phyloP scores from a whole-genome alignment of 2,797 vertebrate genomes.

The Microhierax caerulescens region DNA sequence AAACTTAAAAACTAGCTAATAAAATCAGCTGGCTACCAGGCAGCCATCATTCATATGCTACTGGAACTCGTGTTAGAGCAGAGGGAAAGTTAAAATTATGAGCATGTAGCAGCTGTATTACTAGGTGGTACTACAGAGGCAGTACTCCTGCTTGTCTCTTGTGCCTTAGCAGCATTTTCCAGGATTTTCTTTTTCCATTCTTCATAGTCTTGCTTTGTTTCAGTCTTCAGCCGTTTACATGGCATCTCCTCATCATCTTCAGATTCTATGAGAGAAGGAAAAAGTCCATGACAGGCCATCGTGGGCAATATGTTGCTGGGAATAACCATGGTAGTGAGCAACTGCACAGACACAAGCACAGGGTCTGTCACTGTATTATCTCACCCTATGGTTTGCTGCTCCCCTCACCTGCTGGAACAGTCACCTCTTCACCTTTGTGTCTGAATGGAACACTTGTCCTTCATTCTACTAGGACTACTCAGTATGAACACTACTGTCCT shows the following conservation, averaged over 20 bases:
- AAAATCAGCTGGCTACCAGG: background rate
- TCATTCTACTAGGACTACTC: background rate
- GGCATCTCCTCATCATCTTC: slow-evolving; percentile 62
- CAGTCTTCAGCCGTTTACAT: slow-evolving; percentile 66
- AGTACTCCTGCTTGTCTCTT: background rate
- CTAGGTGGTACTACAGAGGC: background rate
- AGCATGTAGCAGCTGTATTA: background rate
- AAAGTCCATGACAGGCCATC: background rate
- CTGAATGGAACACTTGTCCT: background rate
- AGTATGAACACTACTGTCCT: background rate
- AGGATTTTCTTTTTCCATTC: slow-evolving; percentile 87
- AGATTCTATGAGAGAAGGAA: background rate
- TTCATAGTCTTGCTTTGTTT: slow-evolving; percentile 80
- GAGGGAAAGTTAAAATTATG: background rate
- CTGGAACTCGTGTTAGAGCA: background rate
- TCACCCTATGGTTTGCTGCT: background rate
- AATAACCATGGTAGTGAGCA: background rate
- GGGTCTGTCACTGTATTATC: background rate
- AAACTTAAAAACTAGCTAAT: background rate
- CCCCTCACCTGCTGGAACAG: background rate
- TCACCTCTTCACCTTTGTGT: background rate
- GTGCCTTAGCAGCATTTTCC: slow-evolving; percentile 81
- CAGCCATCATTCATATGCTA: background rate
- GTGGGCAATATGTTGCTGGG: background rate
- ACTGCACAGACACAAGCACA: background rate